Evolutionary conservation across 1,140 invertebrate species (phyloP), one percentile per base, ranked within the genome.

Genomic region (Drosophila funebris): DNA sequence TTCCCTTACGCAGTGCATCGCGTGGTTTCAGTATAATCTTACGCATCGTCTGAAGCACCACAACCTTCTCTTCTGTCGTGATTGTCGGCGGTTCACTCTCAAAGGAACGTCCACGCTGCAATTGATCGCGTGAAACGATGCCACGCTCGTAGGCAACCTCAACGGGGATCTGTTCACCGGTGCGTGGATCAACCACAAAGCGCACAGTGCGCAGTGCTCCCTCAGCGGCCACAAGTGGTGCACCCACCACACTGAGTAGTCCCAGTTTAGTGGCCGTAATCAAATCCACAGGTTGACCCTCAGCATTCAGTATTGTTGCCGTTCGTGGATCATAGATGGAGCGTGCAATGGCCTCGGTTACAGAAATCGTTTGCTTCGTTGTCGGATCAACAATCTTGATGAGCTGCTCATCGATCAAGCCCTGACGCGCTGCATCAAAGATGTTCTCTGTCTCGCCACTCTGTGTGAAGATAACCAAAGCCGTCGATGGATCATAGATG

Each of bases 91-190:
- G 96, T 78, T 95, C 95, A 2, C 95, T 95, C 79, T 96, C 95
- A 11, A 94, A 94, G 1, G 94, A 94, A 11, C 92, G 77, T 93
- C 90, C 63, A 83, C 92, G 91, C 93, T 93, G n/a, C 29, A 82
- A 22, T 33, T 85, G 74, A 64, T 92, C 92, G 2, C 90, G 87
- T 1, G 92, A 90, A n/a, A 96, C 94, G 22, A 97, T 92, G 2
- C 96, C 96, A 63, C 95, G 92, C 91, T 96, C 94, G 39, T 97
- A 94, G 22, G 97, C 97, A 36, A 96, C 95, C 92, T 97, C 94
- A 76, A 96, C 93, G 0, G 95, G 94, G 33, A 97, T 92, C 85
- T 95, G 94, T 87, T 95, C 94, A 8, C 96, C 96, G 8, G 96
- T 96, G 62, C 93, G 93, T 5, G 96, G 96, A 93, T 97, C 96